A percentile compares a stretch with the other conserved stretches of the same genome.
Conservation (phyloP, 2,797 vertebrate species). For the Poeciliopsis presidionis region DNA sequence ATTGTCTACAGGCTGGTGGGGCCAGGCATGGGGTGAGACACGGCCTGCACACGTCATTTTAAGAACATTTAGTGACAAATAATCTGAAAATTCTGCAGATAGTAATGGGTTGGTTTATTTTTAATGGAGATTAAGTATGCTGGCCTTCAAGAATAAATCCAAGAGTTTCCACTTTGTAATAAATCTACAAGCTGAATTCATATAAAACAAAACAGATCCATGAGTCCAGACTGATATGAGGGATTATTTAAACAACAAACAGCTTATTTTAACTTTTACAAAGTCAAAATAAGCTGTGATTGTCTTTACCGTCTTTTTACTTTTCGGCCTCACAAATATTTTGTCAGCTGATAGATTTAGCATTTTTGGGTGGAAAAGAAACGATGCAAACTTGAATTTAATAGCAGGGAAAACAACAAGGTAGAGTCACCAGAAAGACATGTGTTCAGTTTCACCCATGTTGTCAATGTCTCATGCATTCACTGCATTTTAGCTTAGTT, state of each 20-base stretch:
- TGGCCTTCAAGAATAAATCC: not conserved
- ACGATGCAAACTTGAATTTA: not conserved
- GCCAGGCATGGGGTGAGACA: not conserved
- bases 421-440: not conserved
- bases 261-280: not conserved
- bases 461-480: not conserved
- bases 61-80: not conserved
- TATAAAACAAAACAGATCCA: not conserved
- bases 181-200: not conserved
- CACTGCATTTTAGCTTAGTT: not conserved
- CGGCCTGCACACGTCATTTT: not conserved
- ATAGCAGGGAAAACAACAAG: not conserved
- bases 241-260: not conserved
- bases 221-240: not conserved
- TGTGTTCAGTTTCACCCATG: not conserved
- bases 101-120: not conserved
- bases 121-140: not conserved
- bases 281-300: not conserved
- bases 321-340: not conserved
- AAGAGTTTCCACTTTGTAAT: not conserved
- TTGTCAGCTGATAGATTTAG: not conserved
- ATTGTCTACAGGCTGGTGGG: not conserved
- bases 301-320: not conserved
- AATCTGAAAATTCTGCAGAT: not conserved
- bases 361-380: not conserved